Percentiles rank a stretch among this genome's conserved stretches.
These are phyloP conservation scores for Candoia aspera DNA, from an alignment of 2,113 vertebrate genomes.

Conservation along the genomic window DNA sequence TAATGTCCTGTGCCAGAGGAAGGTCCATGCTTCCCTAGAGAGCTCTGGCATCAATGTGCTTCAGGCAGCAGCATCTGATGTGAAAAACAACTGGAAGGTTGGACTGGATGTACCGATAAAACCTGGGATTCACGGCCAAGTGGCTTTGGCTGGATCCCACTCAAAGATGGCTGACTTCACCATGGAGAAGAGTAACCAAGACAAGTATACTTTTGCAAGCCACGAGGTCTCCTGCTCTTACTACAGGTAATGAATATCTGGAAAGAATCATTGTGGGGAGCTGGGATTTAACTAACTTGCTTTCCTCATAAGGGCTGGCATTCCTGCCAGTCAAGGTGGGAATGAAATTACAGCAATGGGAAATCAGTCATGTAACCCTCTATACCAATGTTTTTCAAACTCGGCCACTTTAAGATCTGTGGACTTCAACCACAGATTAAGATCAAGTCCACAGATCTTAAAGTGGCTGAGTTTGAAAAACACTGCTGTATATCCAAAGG, in stretches of 20 bases:
- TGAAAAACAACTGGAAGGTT: conserved; percentile 77
- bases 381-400: too few species aligned
- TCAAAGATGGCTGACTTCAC: conserved; percentile 76
- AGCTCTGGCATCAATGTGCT: conserved; percentile 72
- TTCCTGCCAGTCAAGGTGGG: too few species aligned
- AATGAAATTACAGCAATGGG: too few species aligned
- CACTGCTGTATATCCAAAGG: too few species aligned
- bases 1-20: conserved; percentile 66
- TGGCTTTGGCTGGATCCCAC: conserved; percentile 67
- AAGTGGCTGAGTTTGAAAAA: too few species aligned
- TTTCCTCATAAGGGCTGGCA: too few species aligned
- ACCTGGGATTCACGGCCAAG: rapidly evolving
- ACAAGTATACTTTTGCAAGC: conserved; percentile 78
- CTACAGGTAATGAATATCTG: conserved; percentile 72
- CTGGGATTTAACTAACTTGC: too few species aligned
- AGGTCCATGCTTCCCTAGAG: conserved; percentile 60
- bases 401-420: too few species aligned
- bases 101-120: conserved; percentile 50
- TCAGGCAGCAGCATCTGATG: conserved; percentile 29
- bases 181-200: conserved; percentile 72
- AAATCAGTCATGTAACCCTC: too few species aligned
- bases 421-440: too few species aligned
- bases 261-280: too few species aligned
- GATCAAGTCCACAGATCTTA: too few species aligned
- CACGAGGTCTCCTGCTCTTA: conserved; percentile 74